Base-by-base conservation (phyloP, 2,113 vertebrate genomes). In the Corydoras maculifer region DNA sequence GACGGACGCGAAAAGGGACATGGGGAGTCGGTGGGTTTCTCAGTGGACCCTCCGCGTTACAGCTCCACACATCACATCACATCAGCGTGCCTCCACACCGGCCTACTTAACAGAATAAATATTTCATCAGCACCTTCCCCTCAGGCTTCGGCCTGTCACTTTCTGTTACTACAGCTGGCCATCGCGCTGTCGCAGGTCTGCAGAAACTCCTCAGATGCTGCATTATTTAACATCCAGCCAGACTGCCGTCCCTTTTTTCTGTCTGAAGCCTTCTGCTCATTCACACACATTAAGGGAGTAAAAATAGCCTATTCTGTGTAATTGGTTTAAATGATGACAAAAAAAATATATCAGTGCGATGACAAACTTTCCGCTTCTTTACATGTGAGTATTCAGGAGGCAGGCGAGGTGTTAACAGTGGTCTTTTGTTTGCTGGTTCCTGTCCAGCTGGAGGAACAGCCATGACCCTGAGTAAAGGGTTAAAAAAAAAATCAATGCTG, bases 91-190 rank as follows among this genome's bases (percentile, higher is more conserved):
- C 69, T 59, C 11, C 9, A 35, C 53, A 68, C 61, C 62, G 62
- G 58, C 59, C 73, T 75, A 79, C 81, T 83, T 79, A 79, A 62
- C 65, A 51, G 55, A 25, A 74, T 83, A 71, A 83, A 83, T 81
- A 79, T 77, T 82, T 80, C 54, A 82, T 72, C 62, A 53, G 64
- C 63, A 31, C 62, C 61, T 70, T 67, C 61, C 35, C 57, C 57
- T 74, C 54, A 53, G 9, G 53, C 60, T 25, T 71, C 63, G 43
- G 48, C 65, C 73, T 78, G 81, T 78, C 81, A 14, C 75, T 73
- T 78, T 67, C 43, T 48, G 75, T 82, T 79, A 68, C 62, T 77
- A 72, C 66, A 74, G 68, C 68, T 49, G 51, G 25, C 53, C 54
- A 25, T 43, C 54, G 8, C 49, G 31, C 30, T 32, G 29, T 49